Evolutionary conservation across 2,113 vertebrate genomes (phyloP).

Genomic region (Gobiocypris rarus): DNA sequence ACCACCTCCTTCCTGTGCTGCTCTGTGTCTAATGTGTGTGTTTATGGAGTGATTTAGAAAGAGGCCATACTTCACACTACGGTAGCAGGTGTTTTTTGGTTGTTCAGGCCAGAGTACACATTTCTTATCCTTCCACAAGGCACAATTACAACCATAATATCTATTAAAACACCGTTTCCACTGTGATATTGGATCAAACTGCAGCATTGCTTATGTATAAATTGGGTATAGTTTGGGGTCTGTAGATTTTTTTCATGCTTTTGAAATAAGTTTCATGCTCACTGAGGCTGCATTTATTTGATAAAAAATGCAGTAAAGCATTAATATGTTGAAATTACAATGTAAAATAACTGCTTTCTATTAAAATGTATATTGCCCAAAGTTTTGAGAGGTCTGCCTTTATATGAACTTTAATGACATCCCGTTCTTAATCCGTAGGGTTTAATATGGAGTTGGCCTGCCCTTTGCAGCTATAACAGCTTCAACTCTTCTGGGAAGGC

Average conservation of each 20-base stretch:
- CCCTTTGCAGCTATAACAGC: no score
- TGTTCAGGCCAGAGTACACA: constrained; percentile 8
- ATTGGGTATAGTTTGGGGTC: no score
- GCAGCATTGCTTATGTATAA: background rate
- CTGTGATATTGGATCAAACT: background rate
- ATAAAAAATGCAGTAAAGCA: background rate
- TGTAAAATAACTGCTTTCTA: background rate
- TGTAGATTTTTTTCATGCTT: background rate
- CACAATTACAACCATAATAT: background rate
- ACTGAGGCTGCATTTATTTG: no score
- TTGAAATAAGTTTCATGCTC: background rate
- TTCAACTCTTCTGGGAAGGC: no score
- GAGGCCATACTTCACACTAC: background rate
- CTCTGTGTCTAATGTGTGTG: constrained; percentile 19
- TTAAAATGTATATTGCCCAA: no score
- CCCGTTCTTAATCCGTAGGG: no score
- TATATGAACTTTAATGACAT: no score
- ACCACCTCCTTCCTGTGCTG: background rate
- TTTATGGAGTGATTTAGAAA: constrained; percentile 12
- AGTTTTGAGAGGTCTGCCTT: no score
- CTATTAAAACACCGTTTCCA: background rate
- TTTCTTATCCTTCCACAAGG: background rate
- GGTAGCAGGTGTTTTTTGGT: constrained; percentile 11
- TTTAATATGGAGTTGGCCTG: no score
- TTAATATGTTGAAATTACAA: background rate